A percentile compares a stretch with the other conserved stretches of the same genome.
These are phyloP conservation scores for Tarsius wallacei DNA, from an alignment of 2,797 vertebrate species.

Conservation along the genomic window DNA sequence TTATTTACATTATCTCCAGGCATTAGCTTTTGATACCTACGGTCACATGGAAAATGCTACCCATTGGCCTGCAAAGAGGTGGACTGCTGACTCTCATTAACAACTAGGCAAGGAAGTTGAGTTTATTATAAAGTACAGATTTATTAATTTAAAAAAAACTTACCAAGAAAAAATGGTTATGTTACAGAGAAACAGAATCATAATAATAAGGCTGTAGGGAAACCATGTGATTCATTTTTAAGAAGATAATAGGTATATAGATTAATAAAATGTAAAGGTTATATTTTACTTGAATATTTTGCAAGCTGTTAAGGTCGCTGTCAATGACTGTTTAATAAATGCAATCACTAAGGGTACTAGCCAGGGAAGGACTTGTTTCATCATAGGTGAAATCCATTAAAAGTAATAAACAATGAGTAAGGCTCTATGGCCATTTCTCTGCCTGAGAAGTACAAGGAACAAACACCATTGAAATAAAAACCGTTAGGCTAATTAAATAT, in stretches of 20 bases:
- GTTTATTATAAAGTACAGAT: not conserved
- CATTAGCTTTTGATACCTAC: not conserved
- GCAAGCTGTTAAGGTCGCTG: not conserved
- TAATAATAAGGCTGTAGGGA: not conserved
- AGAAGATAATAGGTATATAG: not conserved
- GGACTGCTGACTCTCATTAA: not conserved
- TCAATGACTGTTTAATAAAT: conserved; percentile 43
- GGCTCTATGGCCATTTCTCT: not conserved
- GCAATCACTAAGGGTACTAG: not conserved
- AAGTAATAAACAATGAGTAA: not conserved
- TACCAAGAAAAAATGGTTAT: not conserved
- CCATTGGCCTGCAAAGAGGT: not conserved
- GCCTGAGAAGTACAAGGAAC: not conserved
- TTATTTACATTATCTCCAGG: not conserved
- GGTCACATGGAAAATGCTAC: not conserved
- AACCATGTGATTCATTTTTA: conserved; percentile 13
- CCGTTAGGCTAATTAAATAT: conserved; percentile 63
- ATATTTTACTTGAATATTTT: conserved; percentile 53
- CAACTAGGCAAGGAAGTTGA: not conserved
- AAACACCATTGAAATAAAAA: conserved; percentile 52
- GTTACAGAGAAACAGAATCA: not conserved
- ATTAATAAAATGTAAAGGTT: conserved; percentile 42
- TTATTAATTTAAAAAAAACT: conserved; percentile 18
- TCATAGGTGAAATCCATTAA: not conserved
- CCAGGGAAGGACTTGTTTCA: not conserved